Evolutionary conservation across 1,140 invertebrate species (phyloP).

Genomic region (Matsumurasca onukii): DNA sequence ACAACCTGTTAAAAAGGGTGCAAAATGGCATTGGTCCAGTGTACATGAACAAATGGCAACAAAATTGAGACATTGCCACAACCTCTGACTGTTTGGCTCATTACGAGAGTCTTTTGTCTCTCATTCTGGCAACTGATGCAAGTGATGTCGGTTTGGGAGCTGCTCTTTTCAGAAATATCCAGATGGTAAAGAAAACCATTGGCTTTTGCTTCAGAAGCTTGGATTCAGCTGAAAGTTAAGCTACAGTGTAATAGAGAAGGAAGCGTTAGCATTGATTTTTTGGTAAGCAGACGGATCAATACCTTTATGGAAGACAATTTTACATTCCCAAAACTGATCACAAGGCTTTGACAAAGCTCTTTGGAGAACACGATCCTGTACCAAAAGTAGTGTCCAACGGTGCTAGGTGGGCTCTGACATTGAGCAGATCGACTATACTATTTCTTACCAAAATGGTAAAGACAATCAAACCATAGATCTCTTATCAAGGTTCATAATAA

Average conservation of each 20-base stretch:
- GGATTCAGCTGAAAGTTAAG: too few species aligned
- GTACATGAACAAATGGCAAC: neutral
- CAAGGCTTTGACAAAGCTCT: constrained; percentile 1
- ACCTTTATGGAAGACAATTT: neutral
- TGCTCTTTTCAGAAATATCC: neutral
- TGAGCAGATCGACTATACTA: too few species aligned
- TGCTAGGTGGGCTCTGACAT: constrained; percentile 3
- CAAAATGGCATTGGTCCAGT: neutral
- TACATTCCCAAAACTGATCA: neutral
- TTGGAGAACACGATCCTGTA: neutral
- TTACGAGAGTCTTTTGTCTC: neutral
- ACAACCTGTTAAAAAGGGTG: neutral
- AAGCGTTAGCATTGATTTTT: neutral
- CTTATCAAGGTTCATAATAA: too few species aligned
- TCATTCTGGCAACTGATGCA: neutral
- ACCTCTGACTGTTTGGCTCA: neutral
- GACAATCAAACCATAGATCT: too few species aligned
- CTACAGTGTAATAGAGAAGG: neutral
- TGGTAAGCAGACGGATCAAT: neutral
- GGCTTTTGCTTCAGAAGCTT: neutral
- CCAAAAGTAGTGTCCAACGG: neutral
- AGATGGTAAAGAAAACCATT: neutral
- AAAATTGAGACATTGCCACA: neutral
- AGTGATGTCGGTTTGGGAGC: neutral
- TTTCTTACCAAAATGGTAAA: too few species aligned